Evolutionary conservation across 2,888 invertebrate species (phyloP).

Genomic region (Himalopsyche tibetana): DNA sequence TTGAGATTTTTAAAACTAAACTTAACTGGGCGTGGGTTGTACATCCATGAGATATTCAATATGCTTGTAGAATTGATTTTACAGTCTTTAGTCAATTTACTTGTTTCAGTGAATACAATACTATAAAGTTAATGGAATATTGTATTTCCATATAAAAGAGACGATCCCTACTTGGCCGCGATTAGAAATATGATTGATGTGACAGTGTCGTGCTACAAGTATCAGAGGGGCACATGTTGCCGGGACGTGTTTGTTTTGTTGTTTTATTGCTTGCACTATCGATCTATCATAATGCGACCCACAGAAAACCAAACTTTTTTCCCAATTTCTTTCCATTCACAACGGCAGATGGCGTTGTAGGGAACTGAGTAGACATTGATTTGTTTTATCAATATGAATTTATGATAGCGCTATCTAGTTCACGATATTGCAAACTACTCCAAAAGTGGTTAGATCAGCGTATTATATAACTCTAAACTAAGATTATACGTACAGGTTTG

Average conservation of each 20-base stretch:
- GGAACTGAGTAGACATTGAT: not conserved
- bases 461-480: too few relatives aligned
- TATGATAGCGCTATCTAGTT: not conserved
- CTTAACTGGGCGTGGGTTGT: too few relatives aligned
- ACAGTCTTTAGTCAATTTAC: too few relatives aligned
- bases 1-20: too few relatives aligned
- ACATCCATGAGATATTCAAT: too few relatives aligned
- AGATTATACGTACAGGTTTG: too few relatives aligned
- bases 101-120: not conserved
- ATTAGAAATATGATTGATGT: slow-evolving; percentile 35
- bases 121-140: not conserved
- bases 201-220: slow-evolving; percentile 6
- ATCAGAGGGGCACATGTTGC: slow-evolving; percentile 17
- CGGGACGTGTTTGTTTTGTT: slow-evolving; percentile 27
- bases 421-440: too few relatives aligned
- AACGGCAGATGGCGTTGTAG: not conserved
- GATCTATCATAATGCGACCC: slow-evolving; percentile 34
- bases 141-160: not conserved
- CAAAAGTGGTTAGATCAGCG: too few relatives aligned
- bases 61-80: too few relatives aligned
- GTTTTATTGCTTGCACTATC: slow-evolving; percentile 42
- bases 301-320: slow-evolving; percentile 29
- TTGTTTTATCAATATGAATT: not conserved
- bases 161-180: not conserved
- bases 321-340: not conserved